These are phyloP conservation scores for Plumapathes pennacea DNA, from an alignment of 92 coral and sea anemone genomes.

Conservation along the genomic window DNA sequence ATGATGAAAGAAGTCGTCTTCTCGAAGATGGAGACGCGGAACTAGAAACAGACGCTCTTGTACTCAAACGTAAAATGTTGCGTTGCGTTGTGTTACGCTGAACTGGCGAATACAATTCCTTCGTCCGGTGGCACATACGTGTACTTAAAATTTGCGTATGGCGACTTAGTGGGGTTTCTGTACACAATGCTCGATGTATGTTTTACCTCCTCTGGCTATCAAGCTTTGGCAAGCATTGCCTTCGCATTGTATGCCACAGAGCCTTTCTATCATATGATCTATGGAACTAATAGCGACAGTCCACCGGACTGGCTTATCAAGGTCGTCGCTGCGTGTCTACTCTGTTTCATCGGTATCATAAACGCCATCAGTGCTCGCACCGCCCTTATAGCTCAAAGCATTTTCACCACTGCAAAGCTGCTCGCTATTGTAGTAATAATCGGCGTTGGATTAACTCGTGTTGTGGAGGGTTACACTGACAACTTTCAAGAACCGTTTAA, in stretches of 20 bases:
- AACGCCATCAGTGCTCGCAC: constrained; percentile 63
- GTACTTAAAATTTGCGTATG: constrained; percentile 75
- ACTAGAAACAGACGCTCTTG: too few relatives aligned
- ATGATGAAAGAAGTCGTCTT: too few relatives aligned
- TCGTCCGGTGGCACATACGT: constrained; percentile 83
- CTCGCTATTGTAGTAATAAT: constrained; percentile 64
- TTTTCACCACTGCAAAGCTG: constrained; percentile 59
- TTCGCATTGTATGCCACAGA: constrained; percentile 67
- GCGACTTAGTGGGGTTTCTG: constrained; percentile 65
- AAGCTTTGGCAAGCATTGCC: constrained; percentile 64
- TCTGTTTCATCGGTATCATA: constrained; percentile 44
- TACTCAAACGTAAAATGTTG: too few relatives aligned
- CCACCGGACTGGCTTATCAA: too few relatives aligned
- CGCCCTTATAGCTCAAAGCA: constrained; percentile 62
- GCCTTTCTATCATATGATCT: constrained; percentile 50
- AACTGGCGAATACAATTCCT: constrained; percentile 83
- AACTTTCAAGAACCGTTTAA: constrained; percentile 39
- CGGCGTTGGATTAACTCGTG: constrained; percentile 37
- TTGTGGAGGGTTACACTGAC: constrained; percentile 29
- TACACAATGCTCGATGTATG: constrained; percentile 74
- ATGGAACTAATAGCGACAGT: too few relatives aligned
- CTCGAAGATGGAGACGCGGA: too few relatives aligned
- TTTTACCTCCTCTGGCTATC: constrained; percentile 61
- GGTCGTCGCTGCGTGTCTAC: constrained; percentile 58
- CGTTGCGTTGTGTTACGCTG: constrained; percentile 86